Percentiles rank a stretch among this genome's conserved stretches.
Evolutionary conservation across 2,797 vertebrate species (phyloP).

Genomic region (Poeciliopsis turneri): DNA sequence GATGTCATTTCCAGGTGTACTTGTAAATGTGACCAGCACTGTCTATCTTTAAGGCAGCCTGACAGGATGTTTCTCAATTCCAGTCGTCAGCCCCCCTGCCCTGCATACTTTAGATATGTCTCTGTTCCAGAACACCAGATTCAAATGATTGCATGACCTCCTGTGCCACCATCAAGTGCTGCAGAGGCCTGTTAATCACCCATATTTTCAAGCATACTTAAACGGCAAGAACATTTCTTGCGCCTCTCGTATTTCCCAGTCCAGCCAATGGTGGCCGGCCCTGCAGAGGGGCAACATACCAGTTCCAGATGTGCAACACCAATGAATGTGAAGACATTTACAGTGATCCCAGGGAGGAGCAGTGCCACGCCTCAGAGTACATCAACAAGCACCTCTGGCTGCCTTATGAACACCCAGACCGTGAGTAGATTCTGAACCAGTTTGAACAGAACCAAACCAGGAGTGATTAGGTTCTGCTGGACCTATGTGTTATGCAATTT

Average conservation of each 20-base stretch:
- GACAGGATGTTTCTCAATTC: neutral
- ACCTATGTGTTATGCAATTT: constrained; percentile 29
- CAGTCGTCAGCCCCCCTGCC: too few species aligned
- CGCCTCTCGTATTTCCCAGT: constrained; percentile 65
- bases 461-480: constrained; percentile 22
- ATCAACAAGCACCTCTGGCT: constrained; percentile 92
- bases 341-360: constrained; percentile 91
- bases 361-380: constrained; percentile 89
- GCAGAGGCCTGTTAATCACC: too few species aligned
- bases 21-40: neutral
- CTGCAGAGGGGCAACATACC: constrained; percentile 87
- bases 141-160: too few species aligned
- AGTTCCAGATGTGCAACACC: constrained; percentile 93
- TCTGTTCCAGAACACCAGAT: too few species aligned
- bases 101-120: too few species aligned
- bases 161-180: too few species aligned
- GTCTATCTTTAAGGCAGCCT: neutral
- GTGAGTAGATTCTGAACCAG: constrained; percentile 77
- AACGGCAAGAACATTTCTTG: neutral
- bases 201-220: neutral
- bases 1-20: neutral
- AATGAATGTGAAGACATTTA: constrained; percentile 88
- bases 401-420: constrained; percentile 92
- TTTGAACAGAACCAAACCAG: constrained; percentile 1
- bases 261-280: constrained; percentile 92